Evolutionary conservation across 2,113 vertebrate species (phyloP).

Genomic region (Muntiacus reevesi): DNA sequence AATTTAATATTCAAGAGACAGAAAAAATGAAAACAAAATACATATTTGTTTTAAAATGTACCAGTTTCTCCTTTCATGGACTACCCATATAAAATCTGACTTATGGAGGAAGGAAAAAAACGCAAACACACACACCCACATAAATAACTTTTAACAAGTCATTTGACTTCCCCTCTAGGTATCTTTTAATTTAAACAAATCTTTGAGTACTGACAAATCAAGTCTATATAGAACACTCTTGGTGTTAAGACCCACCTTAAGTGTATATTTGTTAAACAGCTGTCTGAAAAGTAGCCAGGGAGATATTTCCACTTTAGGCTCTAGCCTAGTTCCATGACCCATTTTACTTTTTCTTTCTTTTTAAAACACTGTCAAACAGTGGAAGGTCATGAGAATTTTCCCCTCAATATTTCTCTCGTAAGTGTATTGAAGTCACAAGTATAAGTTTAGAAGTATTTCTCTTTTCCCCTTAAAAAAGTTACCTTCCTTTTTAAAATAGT

Average conservation of each 20-base stretch:
- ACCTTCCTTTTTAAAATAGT: conserved; percentile 15
- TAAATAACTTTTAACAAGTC: conserved; percentile 47
- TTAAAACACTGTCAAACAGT: conserved; percentile 9
- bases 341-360: conserved; percentile 41
- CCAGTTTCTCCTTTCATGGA: not conserved
- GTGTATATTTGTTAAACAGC: not conserved
- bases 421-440: not conserved
- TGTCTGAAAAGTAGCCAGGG: not conserved
- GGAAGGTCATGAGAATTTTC: not conserved
- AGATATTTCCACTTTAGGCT: conserved; percentile 32
- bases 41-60: not conserved
- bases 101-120: conserved; percentile 44
- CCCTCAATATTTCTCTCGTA: not conserved
- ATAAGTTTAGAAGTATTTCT: not conserved
- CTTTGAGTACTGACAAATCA: not conserved
- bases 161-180: conserved; percentile 14
- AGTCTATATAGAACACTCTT: not conserved
- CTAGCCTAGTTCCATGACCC: conserved; percentile 64
- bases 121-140: not conserved
- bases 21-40: not conserved
- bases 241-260: not conserved
- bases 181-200: conserved; percentile 52
- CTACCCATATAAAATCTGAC: conserved; percentile 32
- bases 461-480: conserved; percentile 10
- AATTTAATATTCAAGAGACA: not conserved